phyloP scores from a whole-genome alignment of 2,113 vertebrate species.

The Phalacrocorax pelagicus region DNA sequence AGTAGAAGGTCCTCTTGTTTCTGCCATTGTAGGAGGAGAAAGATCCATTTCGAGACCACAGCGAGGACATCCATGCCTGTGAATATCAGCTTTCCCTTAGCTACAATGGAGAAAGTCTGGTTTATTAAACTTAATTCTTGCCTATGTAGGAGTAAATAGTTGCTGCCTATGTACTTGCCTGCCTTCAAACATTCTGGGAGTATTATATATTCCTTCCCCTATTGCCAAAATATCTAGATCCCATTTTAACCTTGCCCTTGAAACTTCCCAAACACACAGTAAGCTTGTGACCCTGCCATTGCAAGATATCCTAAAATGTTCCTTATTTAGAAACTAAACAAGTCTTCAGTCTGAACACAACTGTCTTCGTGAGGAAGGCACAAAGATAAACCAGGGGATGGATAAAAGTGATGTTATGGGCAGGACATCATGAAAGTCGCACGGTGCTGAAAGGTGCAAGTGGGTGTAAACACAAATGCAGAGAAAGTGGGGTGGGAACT shows the following conservation, averaged over 20 bases:
- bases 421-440: not conserved
- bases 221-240: not conserved
- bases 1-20: not conserved
- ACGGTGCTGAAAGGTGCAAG: not conserved
- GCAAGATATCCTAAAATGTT: not conserved
- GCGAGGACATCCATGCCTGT: not conserved
- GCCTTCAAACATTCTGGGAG: not conserved
- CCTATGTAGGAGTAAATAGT: not conserved
- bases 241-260: not conserved
- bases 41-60: not conserved
- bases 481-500: not conserved
- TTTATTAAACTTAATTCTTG: not conserved
- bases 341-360: not conserved
- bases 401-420: fast-evolving
- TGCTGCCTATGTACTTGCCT: not conserved
- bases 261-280: fast-evolving
- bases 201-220: not conserved
- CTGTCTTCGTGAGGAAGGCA: not conserved
- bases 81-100: not conserved
- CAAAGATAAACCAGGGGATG: not conserved
- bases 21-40: not conserved
- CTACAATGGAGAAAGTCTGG: not conserved
- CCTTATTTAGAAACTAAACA: not conserved
- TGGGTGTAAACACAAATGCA: not conserved
- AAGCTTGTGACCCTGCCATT: not conserved